A percentile compares a stretch with the other conserved stretches of the same genome.
Evolutionary conservation across 2,113 vertebrate species (phyloP).

Genomic region (Anguilla rostrata): DNA sequence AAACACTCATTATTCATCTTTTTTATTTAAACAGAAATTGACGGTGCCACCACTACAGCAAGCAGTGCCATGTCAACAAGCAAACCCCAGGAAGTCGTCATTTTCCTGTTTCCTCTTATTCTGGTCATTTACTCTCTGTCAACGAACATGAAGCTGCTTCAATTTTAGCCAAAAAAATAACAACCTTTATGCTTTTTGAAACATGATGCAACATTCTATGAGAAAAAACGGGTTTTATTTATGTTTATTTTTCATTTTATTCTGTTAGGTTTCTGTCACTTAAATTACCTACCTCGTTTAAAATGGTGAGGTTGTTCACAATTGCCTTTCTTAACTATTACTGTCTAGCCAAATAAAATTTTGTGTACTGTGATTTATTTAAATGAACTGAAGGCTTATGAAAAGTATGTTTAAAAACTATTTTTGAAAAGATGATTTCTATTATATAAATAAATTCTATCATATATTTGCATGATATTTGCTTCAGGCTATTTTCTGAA

Average conservation of each 20-base stretch:
- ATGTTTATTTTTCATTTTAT: neutral
- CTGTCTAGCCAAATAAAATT: no score
- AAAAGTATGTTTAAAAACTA: neutral
- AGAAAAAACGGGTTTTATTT: neutral
- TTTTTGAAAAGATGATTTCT: neutral
- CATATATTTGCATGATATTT: neutral
- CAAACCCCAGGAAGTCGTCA: slow-evolving; percentile 20
- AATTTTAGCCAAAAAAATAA: neutral
- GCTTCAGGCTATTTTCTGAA: neutral
- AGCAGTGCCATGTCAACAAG: slow-evolving; percentile 1
- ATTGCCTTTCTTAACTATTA: no score
- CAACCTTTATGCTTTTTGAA: neutral
- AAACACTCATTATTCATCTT: neutral
- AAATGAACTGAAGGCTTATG: neutral
- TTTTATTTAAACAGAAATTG: slow-evolving; percentile 4
- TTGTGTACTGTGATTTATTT: no score
- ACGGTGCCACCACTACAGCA: neutral
- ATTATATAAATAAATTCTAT: neutral
- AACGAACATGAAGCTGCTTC: neutral
- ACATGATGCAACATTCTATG: no score
- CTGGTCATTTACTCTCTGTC: slow-evolving; percentile 13
- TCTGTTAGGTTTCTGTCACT: neutral
- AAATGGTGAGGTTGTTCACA: neutral
- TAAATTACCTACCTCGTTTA: neutral
- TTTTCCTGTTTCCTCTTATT: slow-evolving; percentile 22